These are phyloP conservation scores for Okamejei kenojei DNA, from an alignment of 2,797 vertebrate genomes.

Conservation along the genomic window DNA sequence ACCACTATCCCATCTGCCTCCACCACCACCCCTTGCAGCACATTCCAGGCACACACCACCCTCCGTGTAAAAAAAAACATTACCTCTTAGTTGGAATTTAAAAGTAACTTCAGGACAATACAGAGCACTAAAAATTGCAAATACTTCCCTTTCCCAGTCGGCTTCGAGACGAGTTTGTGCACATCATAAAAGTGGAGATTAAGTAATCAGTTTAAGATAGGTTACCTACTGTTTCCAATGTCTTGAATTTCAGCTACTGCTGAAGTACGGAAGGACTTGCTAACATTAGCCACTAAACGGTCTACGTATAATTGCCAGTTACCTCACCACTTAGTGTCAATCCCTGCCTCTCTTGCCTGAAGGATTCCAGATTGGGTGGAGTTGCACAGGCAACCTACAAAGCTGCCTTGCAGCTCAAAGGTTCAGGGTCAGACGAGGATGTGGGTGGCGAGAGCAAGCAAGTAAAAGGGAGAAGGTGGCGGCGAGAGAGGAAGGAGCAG, in stretches of 20 bases:
- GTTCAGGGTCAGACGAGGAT: too few relatives aligned
- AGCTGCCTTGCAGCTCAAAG: neutral
- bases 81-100: neutral
- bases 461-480: neutral
- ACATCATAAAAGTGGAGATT: neutral
- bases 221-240: neutral
- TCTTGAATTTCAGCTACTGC: neutral
- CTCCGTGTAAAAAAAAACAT: neutral
- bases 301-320: neutral
- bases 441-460: neutral
- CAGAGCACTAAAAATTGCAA: neutral
- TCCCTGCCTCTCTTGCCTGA: neutral
- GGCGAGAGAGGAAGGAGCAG: neutral
- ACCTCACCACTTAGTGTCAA: neutral
- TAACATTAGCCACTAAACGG: neutral
- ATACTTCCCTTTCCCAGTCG: neutral
- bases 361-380: neutral
- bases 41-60: too few relatives aligned
- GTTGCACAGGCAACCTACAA: neutral
- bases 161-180: neutral
- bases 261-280: neutral
- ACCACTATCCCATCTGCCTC: too few relatives aligned
- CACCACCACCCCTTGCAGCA: too few relatives aligned
- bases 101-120: neutral
- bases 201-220: neutral